A percentile compares a stretch with the other conserved stretches of the same genome.
These are phyloP conservation scores for Lontra canadensis DNA, from an alignment of 2,113 vertebrate genomes.

Conservation along the genomic window DNA sequence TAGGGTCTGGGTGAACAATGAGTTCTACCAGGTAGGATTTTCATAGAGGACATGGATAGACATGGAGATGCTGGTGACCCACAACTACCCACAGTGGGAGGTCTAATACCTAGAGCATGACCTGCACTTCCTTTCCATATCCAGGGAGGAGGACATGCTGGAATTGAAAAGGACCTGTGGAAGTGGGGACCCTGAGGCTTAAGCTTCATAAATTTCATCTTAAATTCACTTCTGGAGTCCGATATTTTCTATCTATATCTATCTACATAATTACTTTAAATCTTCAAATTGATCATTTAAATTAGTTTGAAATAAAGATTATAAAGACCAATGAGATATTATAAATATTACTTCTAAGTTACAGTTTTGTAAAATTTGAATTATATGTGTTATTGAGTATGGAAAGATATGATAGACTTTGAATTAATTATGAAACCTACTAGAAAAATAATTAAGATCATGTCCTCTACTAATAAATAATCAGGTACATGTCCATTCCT, in stretches of 20 bases:
- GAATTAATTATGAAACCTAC: neutral
- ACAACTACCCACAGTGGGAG: neutral
- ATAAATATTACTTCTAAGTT: neutral
- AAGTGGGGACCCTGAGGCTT: neutral
- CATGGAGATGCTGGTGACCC: too few relatives aligned
- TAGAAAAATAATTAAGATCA: slow-evolving; percentile 18
- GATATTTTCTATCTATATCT: neutral
- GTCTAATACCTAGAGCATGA: fast-evolving
- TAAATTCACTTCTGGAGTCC: neutral
- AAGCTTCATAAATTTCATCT: neutral
- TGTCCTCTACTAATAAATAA: neutral
- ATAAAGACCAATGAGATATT: neutral
- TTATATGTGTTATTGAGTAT: neutral
- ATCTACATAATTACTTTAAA: neutral
- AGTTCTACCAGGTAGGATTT: neutral
- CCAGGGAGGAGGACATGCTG: neutral
- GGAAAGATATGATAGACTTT: neutral
- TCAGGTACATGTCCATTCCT: neutral
- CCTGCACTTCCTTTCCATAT: neutral
- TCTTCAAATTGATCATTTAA: neutral
- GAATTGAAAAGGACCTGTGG: neutral
- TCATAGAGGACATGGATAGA: neutral
- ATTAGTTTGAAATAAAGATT: neutral
- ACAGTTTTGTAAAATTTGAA: slow-evolving; percentile 23
- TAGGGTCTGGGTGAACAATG: neutral